Conservation (phyloP, 2,888 invertebrate genomes). For the Tenthredo livida region DNA sequence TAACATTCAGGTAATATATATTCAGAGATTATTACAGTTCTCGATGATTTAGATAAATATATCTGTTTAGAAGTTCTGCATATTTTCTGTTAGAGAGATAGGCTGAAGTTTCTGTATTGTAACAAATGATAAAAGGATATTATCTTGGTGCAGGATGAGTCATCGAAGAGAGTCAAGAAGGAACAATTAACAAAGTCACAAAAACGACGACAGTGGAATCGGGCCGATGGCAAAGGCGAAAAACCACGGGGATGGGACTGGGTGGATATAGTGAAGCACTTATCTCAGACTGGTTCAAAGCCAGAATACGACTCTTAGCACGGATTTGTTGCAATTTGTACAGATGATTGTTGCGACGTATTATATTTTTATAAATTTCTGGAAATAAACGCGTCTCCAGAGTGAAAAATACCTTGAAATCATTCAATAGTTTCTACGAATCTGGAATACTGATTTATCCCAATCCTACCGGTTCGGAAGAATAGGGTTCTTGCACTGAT, state of each 20-base stretch:
- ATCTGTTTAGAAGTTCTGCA: not conserved
- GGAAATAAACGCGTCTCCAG: constrained; percentile 62
- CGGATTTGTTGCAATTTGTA: constrained; percentile 64
- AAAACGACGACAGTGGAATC: constrained; percentile 93
- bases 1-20: constrained; percentile 72
- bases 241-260: constrained; percentile 95
- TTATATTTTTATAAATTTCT: constrained; percentile 72
- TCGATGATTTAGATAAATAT: constrained; percentile 2
- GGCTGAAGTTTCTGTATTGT: not conserved
- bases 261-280: constrained; percentile 97
- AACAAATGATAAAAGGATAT: not conserved
- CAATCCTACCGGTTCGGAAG: not conserved
- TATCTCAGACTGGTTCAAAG: constrained; percentile 88
- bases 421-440: not conserved
- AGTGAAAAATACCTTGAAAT: not conserved
- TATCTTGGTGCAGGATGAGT: constrained; percentile 71
- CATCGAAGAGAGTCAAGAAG: constrained; percentile 84
- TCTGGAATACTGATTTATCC: constrained; percentile 51
- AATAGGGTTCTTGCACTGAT: not conserved
- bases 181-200: constrained; percentile 95
- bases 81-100: not conserved
- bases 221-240: constrained; percentile 90
- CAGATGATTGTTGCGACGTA: constrained; percentile 63
- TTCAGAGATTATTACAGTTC: constrained; percentile 11
- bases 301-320: constrained; percentile 75